Evolutionary conservation across 2,888 invertebrate genomes (phyloP).

Genomic region (Chesias legatella): DNA sequence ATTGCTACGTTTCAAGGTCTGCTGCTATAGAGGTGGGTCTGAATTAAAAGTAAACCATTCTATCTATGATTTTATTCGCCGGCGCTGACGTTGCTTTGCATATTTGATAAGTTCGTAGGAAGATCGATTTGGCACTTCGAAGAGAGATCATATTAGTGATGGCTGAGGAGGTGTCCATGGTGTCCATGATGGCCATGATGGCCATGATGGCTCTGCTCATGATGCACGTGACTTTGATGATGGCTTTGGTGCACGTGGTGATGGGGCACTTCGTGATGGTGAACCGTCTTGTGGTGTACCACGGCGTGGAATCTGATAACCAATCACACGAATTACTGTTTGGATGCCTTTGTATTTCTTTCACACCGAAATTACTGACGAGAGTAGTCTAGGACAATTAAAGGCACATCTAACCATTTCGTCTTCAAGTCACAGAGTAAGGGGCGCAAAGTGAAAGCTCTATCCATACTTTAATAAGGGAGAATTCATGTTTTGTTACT

Average conservation of each 20-base stretch:
- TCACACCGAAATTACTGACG: too few relatives aligned
- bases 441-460: too few relatives aligned
- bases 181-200: slow-evolving; percentile 15
- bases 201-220: slow-evolving; percentile 34
- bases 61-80: slow-evolving; percentile 38
- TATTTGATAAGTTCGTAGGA: slow-evolving; percentile 31
- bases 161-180: too few relatives aligned
- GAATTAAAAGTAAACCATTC: slow-evolving; percentile 15
- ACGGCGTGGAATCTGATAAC: slow-evolving; percentile 61
- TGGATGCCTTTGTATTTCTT: too few relatives aligned
- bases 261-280: slow-evolving; percentile 45
- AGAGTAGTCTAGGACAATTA: too few relatives aligned
- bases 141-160: slow-evolving; percentile 38
- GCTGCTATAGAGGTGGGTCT: slow-evolving; percentile 4
- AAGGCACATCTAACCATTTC: too few relatives aligned
- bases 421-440: too few relatives aligned
- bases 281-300: slow-evolving; percentile 54
- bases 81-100: slow-evolving; percentile 45
- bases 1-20: slow-evolving; percentile 7
- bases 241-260: too few relatives aligned
- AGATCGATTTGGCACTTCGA: slow-evolving; percentile 36
- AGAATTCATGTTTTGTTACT: too few relatives aligned
- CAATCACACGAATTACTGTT: too few relatives aligned
- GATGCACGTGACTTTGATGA: slow-evolving; percentile 26
- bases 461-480: too few relatives aligned